Evolutionary conservation across 2,888 invertebrate species (phyloP).

Genomic region (Macrophya alboannulata): DNA sequence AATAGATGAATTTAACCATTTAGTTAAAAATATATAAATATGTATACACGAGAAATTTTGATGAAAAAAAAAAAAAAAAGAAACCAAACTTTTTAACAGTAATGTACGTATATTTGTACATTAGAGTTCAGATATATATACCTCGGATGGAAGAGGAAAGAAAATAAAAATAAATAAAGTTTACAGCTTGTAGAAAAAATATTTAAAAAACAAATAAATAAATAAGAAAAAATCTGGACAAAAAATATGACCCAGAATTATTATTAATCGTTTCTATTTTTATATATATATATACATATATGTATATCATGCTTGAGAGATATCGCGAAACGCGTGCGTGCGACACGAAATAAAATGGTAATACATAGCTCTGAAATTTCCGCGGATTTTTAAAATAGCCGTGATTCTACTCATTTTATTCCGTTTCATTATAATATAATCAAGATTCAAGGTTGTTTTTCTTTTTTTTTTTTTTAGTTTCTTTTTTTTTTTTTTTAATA

Average conservation of each 20-base stretch:
- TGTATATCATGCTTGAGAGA: neutral
- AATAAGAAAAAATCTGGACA: too few relatives aligned
- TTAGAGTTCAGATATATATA: too few relatives aligned
- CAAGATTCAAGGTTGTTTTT: conserved; percentile 30
- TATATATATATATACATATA: neutral
- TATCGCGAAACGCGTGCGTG: neutral
- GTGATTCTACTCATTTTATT: neutral
- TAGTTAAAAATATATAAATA: neutral
- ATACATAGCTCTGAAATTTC: neutral
- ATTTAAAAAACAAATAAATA: too few relatives aligned
- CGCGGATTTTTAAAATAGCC: neutral
- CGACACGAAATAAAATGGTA: neutral
- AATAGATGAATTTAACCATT: neutral
- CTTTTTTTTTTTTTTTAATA: conserved; percentile 6
- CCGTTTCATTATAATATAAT: neutral
- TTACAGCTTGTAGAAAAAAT: neutral
- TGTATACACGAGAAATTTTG: neutral
- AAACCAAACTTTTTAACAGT: too few relatives aligned
- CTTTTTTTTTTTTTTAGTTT: conserved; percentile 26
- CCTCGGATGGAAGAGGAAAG: neutral
- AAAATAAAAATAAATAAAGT: neutral
- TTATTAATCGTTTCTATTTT: neutral
- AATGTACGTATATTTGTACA: too few relatives aligned
- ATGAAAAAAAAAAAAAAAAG: neutral
- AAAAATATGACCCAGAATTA: neutral